A percentile compares a stretch with the other conserved stretches of the same genome.
phyloP scores from a whole-genome alignment of 1,140 invertebrate genomes.

The Lutraria rhynchaena region DNA sequence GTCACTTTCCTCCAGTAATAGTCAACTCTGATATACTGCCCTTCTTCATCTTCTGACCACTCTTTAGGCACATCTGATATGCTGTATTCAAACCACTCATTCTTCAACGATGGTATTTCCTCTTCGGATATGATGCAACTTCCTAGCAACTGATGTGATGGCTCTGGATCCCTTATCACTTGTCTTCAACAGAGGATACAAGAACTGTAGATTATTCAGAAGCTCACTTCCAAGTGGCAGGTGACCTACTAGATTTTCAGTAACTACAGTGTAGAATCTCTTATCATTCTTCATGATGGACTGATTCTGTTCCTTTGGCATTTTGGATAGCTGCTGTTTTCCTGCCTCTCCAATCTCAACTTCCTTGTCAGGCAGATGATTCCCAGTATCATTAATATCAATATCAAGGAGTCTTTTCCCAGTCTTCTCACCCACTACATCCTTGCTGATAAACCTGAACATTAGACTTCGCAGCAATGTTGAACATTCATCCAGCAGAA shows the following conservation, averaged over 20 bases:
- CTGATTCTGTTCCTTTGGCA: slow-evolving; percentile 28
- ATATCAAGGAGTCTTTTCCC: background rate
- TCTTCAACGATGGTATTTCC: slow-evolving; percentile 17
- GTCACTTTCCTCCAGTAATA: slow-evolving; percentile 46
- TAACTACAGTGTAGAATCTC: slow-evolving; percentile 32
- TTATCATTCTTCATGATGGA: slow-evolving; percentile 24
- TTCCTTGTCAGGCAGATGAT: slow-evolving; percentile 39
- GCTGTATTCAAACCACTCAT: slow-evolving; percentile 43
- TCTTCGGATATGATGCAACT: slow-evolving; percentile 20
- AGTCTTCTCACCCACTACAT: background rate
- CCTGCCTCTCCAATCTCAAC: slow-evolving; percentile 39
- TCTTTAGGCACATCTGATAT: slow-evolving; percentile 33
- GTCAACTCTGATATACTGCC: slow-evolving; percentile 29
- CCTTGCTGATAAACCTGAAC: slow-evolving; percentile 5
- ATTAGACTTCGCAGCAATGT: background rate
- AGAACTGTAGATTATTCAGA: slow-evolving; percentile 11
- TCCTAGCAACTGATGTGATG: slow-evolving; percentile 22
- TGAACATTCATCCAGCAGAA: slow-evolving; percentile 26
- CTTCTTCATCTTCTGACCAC: slow-evolving; percentile 46
- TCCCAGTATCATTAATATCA: slow-evolving; percentile 12
- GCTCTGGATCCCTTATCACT: slow-evolving; percentile 11
- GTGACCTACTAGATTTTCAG: slow-evolving; percentile 19
- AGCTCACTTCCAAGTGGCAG: slow-evolving; percentile 27
- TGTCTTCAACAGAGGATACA: slow-evolving; percentile 25
- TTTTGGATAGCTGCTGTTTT: slow-evolving; percentile 32